phyloP scores from a whole-genome alignment of 1,140 invertebrate genomes.

The Melanaphis sacchari region DNA sequence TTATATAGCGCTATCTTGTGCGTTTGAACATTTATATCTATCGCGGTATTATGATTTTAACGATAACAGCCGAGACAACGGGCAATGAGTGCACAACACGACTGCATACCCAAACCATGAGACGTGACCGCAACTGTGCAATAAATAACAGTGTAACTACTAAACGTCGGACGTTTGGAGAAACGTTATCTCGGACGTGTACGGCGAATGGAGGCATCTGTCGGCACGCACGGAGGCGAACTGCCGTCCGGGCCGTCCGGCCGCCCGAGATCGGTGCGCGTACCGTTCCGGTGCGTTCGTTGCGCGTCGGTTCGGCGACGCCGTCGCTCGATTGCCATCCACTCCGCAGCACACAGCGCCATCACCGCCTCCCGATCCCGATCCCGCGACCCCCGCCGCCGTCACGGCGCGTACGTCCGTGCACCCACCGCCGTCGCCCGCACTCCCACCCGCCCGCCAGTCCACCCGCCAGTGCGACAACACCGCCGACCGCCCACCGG shows the following conservation, averaged over 20 bases:
- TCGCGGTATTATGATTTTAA: too few species aligned
- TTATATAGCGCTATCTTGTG: too few species aligned
- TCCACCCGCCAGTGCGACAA: neutral
- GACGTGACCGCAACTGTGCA: too few species aligned
- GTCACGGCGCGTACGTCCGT: neutral
- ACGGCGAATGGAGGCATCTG: neutral
- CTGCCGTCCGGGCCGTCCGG: neutral
- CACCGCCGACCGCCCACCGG: neutral
- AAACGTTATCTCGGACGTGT: neutral
- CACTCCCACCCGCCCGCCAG: too few species aligned
- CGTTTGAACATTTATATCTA: too few species aligned
- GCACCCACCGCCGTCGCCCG: neutral
- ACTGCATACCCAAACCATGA: too few species aligned
- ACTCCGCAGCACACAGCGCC: neutral
- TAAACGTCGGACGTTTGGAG: neutral
- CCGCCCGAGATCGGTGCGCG: neutral
- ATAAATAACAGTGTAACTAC: too few species aligned
- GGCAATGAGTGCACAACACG: too few species aligned
- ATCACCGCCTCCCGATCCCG: neutral
- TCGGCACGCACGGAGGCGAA: neutral
- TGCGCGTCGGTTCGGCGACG: neutral
- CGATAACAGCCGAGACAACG: too few species aligned
- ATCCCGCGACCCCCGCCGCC: neutral
- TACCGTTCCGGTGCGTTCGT: neutral
- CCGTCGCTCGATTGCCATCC: constrained; percentile 25